phyloP scores from a whole-genome alignment of 2,797 vertebrate species.

The Pristis pectinata region DNA sequence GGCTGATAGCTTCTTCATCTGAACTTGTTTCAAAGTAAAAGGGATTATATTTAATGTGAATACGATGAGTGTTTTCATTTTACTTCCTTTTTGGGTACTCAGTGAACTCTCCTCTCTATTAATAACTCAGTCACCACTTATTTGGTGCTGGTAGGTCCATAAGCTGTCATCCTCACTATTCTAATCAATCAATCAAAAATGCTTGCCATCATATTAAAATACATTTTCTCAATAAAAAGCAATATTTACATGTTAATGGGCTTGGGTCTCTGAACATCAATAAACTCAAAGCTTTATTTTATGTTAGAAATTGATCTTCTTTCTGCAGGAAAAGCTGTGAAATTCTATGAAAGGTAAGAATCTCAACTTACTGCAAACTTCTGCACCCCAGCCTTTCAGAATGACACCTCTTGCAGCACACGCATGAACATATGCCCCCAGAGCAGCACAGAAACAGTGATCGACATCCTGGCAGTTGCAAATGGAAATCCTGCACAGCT shows the following conservation, averaged over 20 bases:
- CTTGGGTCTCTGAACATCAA: neutral
- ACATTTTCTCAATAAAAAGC: neutral
- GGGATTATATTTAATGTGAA: no score
- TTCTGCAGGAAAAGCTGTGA: neutral
- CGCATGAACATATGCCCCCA: constrained; percentile 52
- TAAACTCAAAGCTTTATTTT: neutral
- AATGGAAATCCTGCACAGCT: constrained; percentile 50
- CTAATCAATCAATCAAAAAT: no score
- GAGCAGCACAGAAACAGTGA: constrained; percentile 48
- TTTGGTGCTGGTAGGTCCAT: no score
- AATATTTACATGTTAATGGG: no score
- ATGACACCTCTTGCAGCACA: constrained; percentile 49
- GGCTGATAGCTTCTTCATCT: no score
- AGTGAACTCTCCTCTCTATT: no score
- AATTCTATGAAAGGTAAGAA: neutral
- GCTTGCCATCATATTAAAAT: no score
- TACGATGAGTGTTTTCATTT: no score
- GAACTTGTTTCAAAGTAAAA: no score
- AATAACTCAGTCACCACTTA: no score
- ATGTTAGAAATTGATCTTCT: neutral
- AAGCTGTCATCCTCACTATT: no score
- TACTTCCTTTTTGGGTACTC: no score
- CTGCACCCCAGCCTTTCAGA: constrained; percentile 45
- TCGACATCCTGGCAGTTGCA: constrained; percentile 48
- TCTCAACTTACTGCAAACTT: constrained; percentile 46